These are phyloP conservation scores for Leucoraja erinaceus DNA, from an alignment of 2,113 vertebrate species.

Conservation along the genomic window DNA sequence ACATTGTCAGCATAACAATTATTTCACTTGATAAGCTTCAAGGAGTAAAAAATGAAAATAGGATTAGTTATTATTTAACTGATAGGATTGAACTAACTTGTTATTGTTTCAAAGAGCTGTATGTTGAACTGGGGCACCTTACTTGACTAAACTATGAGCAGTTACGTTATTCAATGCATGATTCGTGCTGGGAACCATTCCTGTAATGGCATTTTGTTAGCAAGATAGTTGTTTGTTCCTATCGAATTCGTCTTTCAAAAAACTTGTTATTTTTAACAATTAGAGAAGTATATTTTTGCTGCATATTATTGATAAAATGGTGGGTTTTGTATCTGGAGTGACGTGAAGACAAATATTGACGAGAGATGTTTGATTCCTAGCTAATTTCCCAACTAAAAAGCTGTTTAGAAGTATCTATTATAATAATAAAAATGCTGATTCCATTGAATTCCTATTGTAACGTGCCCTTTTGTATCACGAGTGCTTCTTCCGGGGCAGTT, in stretches of 20 bases:
- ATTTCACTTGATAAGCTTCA: too few species aligned
- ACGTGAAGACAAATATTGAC: background rate
- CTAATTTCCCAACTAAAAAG: background rate
- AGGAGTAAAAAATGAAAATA: too few species aligned
- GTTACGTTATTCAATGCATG: background rate
- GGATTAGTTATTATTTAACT: too few species aligned
- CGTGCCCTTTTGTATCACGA: background rate
- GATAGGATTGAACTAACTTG: too few species aligned
- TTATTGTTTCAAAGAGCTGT: background rate
- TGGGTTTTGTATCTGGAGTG: background rate
- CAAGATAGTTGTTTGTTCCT: background rate
- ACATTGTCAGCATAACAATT: too few species aligned
- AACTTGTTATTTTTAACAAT: background rate
- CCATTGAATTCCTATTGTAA: background rate
- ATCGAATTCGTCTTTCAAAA: background rate
- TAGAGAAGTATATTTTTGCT: background rate
- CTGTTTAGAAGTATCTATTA: background rate
- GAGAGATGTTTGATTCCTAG: too few species aligned
- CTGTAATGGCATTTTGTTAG: background rate
- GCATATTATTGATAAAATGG: too few species aligned
- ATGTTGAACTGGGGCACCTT: background rate
- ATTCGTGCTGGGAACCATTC: background rate
- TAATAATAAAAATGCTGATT: background rate
- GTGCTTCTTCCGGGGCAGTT: background rate
- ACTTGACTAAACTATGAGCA: background rate